Evolutionary conservation across 2,113 vertebrate species (phyloP).

Genomic region (Indri indri): DNA sequence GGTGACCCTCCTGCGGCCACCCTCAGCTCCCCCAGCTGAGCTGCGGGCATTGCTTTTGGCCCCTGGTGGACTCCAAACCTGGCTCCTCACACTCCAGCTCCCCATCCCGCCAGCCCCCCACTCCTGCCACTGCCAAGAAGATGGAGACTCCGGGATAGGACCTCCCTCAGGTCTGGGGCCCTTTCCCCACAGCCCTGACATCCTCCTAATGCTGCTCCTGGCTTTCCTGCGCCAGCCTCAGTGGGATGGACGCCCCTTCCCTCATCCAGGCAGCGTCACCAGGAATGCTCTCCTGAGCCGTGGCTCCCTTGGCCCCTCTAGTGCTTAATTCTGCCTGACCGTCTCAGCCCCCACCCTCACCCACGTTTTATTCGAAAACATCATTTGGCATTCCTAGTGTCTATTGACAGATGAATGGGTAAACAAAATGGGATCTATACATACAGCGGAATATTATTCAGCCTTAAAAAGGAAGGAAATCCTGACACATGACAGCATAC

Average conservation of each 20-base stretch:
- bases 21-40: not conserved
- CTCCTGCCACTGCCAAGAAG: not conserved
- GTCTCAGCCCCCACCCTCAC: not conserved
- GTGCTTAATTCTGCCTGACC: not conserved
- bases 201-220: not conserved
- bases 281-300: not conserved
- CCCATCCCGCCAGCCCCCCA: too few species aligned
- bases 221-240: not conserved
- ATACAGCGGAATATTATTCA: not conserved
- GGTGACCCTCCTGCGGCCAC: fast-evolving
- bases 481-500: not conserved
- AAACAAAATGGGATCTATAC: not conserved
- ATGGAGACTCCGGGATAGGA: too few species aligned
- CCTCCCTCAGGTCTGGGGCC: too few species aligned
- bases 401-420: not conserved
- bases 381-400: not conserved
- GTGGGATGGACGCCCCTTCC: not conserved
- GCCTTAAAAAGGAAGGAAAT: not conserved
- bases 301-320: not conserved
- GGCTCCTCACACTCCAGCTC: not conserved
- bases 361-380: not conserved
- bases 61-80: not conserved
- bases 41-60: not conserved
- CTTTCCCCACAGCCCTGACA: not conserved
- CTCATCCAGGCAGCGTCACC: not conserved